phyloP scores from a whole-genome alignment of 2,113 vertebrate genomes.

The Tylochromis polylepis region DNA sequence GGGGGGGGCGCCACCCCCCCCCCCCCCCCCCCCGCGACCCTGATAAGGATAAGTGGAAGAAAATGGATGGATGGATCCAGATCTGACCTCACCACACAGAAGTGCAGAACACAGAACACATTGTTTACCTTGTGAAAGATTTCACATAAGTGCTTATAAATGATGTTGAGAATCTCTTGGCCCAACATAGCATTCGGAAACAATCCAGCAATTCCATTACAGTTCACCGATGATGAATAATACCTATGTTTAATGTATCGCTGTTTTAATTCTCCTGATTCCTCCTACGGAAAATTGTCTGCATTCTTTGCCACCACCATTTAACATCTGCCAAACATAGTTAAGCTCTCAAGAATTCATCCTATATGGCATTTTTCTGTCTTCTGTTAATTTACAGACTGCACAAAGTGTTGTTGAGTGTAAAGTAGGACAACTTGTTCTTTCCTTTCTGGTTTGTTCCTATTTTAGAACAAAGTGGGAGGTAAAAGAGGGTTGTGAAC shows the following conservation, averaged over 20 bases:
- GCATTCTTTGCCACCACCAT: not conserved
- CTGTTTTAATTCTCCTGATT: not conserved
- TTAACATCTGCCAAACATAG: not conserved
- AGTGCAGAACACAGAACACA: not conserved
- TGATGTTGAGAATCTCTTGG: not conserved
- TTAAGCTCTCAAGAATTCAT: not conserved
- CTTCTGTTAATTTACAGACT: not conserved
- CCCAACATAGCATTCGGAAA: not conserved
- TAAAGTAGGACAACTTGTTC: conserved; percentile 30
- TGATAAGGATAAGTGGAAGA: not conserved
- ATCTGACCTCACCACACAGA: not conserved
- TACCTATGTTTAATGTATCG: not conserved
- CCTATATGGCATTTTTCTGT: not conserved
- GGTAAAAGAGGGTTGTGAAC: conserved; percentile 6
- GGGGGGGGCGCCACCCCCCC: too few species aligned
- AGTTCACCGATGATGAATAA: not conserved
- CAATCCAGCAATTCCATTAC: not conserved
- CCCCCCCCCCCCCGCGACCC: not conserved
- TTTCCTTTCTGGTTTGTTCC: conserved; percentile 2
- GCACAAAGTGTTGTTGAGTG: not conserved
- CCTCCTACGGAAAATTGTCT: not conserved
- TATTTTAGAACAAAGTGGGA: conserved; percentile 17
- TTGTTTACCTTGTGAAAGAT: not conserved
- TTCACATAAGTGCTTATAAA: not conserved
- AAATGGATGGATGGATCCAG: not conserved